Evolutionary conservation across 2,113 vertebrate genomes (phyloP), one percentile per base, ranked within the genome.

Genomic region (Terrapene triunguis): DNA sequence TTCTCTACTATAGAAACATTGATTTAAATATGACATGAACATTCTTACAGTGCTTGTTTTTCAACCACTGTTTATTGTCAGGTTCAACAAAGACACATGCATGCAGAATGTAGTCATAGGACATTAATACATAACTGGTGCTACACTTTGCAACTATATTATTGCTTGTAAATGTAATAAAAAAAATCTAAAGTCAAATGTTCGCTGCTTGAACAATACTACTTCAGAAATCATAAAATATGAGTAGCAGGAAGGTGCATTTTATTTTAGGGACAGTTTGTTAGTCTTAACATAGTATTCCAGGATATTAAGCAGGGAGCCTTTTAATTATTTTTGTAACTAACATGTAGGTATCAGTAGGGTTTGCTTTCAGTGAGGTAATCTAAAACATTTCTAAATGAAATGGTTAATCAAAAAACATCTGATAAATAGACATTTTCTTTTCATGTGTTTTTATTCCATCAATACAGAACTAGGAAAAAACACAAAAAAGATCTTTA

Each of bases 401-500:
- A 95, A 94, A 94, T 81, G 62, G 94, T 96, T 96, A 94, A 95
- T 94, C 86, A 89, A 92, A 74, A 74, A 92, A 16, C 47, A 24
- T 57, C 21, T 82, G 88, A 94, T 86, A 50, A 74, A 74, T 57
- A 96, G 79, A 54, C 69, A 94, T 91, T 95, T 95, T 96, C 90
- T 97, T 96, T 98, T 96, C 88, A 22, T 92, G 93, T 95, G 94
- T 97, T 97, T 92, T 97, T 84, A 87, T 79, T 95, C 97, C 95
- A 98, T 95, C 78, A 4, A 27, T 54, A 96, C 95, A 88, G 96
- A 98, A 93, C 96, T 4, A 76, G 86, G 93, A 95, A 81, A 84
- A 83, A 87, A 95, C 96, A 95, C 82, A 96, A 95, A 97, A 98
- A 95, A 98, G 91, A 80, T 8, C 94, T 96, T 93, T 97, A 98